phyloP scores from a whole-genome alignment of 1,140 invertebrate genomes.

The Leptinotarsa texana region DNA sequence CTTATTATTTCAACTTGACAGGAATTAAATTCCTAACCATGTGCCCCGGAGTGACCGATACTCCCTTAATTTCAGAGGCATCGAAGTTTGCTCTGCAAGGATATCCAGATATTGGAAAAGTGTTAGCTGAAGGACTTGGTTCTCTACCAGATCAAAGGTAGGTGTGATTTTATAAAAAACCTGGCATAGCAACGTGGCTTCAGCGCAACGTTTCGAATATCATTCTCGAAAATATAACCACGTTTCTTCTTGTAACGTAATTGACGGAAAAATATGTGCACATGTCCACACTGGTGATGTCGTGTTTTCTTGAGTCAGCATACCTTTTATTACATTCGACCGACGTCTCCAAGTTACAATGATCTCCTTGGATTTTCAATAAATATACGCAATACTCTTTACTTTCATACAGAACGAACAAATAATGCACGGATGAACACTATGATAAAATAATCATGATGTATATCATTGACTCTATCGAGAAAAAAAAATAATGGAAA shows the following conservation, averaged over 20 bases:
- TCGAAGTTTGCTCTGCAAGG: constrained; percentile 48
- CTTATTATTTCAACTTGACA: constrained; percentile 52
- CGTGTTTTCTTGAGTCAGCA: too few species aligned
- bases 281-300: too few species aligned
- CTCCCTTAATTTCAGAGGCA: constrained; percentile 51
- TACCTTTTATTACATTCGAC: too few species aligned
- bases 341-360: too few species aligned
- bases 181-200: background rate
- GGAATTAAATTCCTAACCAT: constrained; percentile 57
- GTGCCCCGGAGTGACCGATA: constrained; percentile 55
- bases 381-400: too few species aligned
- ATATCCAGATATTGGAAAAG: constrained; percentile 54
- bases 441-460: too few species aligned
- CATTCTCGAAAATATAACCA: background rate
- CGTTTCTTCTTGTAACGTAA: background rate
- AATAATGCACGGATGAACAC: too few species aligned
- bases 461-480: too few species aligned
- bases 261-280: background rate
- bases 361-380: too few species aligned
- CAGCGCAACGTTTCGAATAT: background rate
- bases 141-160: constrained; percentile 46
- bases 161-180: background rate
- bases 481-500: too few species aligned
- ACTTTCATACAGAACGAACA: too few species aligned
- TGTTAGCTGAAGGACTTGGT: constrained; percentile 49